Percentiles rank a stretch among this genome's conserved stretches.
phyloP scores from a whole-genome alignment of 2,888 invertebrate species.

The Melanotus villosus region DNA sequence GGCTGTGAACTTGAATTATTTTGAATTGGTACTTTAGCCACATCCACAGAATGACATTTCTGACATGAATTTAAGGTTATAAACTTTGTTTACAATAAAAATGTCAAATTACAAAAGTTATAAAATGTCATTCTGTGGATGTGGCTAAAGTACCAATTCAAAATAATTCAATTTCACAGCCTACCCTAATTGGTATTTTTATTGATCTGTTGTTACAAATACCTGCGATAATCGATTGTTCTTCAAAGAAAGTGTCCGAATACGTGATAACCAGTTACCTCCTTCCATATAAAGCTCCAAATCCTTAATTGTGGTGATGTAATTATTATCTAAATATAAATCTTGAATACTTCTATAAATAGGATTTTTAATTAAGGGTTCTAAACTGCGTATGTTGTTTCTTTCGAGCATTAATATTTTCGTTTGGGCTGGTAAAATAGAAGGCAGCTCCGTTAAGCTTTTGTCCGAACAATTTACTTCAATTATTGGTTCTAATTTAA shows the following conservation, averaged over 20 bases:
- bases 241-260: constrained; percentile 83
- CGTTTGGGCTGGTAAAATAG: constrained; percentile 75
- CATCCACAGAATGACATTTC: too few species aligned
- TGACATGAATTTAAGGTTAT: too few species aligned
- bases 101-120: too few species aligned
- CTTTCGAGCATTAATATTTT: constrained; percentile 77
- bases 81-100: too few species aligned
- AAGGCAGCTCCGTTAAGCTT: constrained; percentile 73
- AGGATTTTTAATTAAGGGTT: constrained; percentile 75
- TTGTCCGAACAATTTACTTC: constrained; percentile 78
- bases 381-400: constrained; percentile 76
- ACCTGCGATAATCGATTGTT: constrained; percentile 83
- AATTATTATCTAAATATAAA: constrained; percentile 84
- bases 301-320: constrained; percentile 76
- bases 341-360: constrained; percentile 80
- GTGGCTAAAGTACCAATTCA: too few species aligned
- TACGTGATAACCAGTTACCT: constrained; percentile 83
- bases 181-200: too few species aligned
- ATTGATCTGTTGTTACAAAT: too few species aligned
- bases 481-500: constrained; percentile 71
- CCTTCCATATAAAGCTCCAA: too few species aligned
- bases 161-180: too few species aligned
- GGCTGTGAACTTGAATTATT: too few species aligned
- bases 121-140: too few species aligned
- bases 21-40: too few species aligned